Evolutionary conservation across 2,888 invertebrate species (phyloP).

Genomic region (Acleris emargana): DNA sequence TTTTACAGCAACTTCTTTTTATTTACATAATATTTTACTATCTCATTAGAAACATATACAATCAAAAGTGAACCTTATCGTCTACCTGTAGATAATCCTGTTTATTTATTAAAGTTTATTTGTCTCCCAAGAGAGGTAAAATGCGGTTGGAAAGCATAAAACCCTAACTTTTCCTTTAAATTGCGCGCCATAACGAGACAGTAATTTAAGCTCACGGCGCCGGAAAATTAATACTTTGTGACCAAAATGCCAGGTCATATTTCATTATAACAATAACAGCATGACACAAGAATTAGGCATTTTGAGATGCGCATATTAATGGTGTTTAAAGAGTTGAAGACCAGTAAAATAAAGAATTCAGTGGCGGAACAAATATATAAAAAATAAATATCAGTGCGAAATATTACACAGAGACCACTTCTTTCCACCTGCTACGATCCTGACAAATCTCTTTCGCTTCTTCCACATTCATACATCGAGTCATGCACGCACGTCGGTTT

Average conservation of each 20-base stretch:
- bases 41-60: too few species aligned
- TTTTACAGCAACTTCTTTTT: too few species aligned
- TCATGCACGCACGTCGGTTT: too few species aligned
- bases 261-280: conserved; percentile 22
- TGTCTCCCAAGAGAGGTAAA: conserved; percentile 4
- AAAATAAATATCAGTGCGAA: too few species aligned
- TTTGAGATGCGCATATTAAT: conserved; percentile 4
- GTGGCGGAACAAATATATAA: too few species aligned
- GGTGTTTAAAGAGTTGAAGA: not conserved
- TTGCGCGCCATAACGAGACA: conserved; percentile 5
- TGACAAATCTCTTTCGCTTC: too few species aligned
- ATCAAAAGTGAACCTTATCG: too few species aligned
- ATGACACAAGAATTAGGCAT: conserved; percentile 3
- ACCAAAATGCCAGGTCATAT: conserved; percentile 20
- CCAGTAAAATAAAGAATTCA: not conserved
- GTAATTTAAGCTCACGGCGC: conserved; percentile 20
- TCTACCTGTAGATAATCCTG: too few species aligned
- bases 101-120: not conserved
- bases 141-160: not conserved
- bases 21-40: too few species aligned
- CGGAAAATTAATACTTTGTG: conserved; percentile 29
- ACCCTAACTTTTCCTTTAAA: conserved; percentile 17
- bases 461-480: too few species aligned
- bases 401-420: too few species aligned
- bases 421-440: too few species aligned